A percentile compares a stretch with the other conserved stretches of the same genome.
These are phyloP conservation scores for Lasiommata megera DNA, from an alignment of 2,888 invertebrate genomes.

Conservation along the genomic window DNA sequence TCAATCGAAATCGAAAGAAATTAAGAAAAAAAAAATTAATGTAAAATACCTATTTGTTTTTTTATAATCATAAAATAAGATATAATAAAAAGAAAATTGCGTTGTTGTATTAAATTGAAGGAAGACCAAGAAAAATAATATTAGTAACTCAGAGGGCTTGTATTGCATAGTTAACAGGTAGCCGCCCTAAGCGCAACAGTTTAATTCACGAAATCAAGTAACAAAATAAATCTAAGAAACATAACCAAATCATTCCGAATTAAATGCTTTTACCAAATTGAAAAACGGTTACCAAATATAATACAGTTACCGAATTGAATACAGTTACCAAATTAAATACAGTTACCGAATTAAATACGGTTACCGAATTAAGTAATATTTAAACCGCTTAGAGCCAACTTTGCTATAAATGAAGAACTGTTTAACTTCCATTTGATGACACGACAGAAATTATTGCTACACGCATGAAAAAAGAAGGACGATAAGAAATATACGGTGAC, in stretches of 20 bases:
- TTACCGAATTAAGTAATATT: conserved; percentile 61
- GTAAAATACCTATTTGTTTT: no score
- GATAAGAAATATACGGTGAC: no score
- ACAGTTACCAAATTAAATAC: conserved; percentile 48
- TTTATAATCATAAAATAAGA: no score
- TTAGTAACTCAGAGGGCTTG: no score
- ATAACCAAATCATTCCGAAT: conserved; percentile 52
- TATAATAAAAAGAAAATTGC: no score
- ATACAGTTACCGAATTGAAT: conserved; percentile 32
- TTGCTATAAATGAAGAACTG: conserved; percentile 17
- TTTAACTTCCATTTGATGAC: conserved; percentile 27
- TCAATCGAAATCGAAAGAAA: no score
- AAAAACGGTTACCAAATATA: neutral
- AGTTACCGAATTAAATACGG: conserved; percentile 54
- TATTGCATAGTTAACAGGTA: neutral
- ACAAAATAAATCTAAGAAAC: conserved; percentile 63
- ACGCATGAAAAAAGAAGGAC: neutral
- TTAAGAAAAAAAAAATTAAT: no score
- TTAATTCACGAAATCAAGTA: conserved; percentile 35
- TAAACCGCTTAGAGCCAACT: conserved; percentile 66
- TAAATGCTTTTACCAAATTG: neutral
- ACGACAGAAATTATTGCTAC: conserved; percentile 31
- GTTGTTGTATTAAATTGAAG: no score
- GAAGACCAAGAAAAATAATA: no score
- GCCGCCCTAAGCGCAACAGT: conserved; percentile 20